Percentiles rank a stretch among this genome's conserved stretches.
phyloP scores from a whole-genome alignment of 2,797 vertebrate species.

The Enteromius paludinosus region DNA sequence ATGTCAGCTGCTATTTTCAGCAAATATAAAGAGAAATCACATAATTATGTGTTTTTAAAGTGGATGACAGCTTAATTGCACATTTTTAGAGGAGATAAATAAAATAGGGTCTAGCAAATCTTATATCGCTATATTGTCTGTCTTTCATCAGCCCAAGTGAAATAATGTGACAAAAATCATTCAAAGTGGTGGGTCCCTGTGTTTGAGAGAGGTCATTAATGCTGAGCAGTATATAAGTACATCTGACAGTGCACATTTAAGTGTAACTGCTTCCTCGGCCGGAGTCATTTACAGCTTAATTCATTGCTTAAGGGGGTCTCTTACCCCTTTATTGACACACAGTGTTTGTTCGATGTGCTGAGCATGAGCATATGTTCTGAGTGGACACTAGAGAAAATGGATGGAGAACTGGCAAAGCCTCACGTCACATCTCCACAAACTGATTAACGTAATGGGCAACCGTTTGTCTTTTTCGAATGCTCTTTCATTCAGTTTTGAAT shows the following conservation, averaged over 20 bases:
- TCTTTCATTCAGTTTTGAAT: slow-evolving; percentile 35
- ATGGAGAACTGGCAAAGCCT: slow-evolving; percentile 44
- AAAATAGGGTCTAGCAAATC: neutral
- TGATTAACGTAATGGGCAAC: slow-evolving; percentile 50
- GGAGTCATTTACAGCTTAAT: slow-evolving; percentile 56
- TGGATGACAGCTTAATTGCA: neutral
- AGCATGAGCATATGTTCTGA: slow-evolving; percentile 54
- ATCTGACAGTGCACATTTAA: slow-evolving; percentile 53
- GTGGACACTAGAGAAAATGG: slow-evolving; percentile 53
- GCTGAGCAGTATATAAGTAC: slow-evolving; percentile 45
- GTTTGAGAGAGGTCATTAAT: slow-evolving; percentile 33
- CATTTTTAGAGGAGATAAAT: slow-evolving; percentile 1
- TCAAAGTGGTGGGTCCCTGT: slow-evolving; percentile 10
- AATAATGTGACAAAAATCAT: slow-evolving; percentile 2
- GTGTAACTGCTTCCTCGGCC: slow-evolving; percentile 31
- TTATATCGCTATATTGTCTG: neutral
- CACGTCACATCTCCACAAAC: slow-evolving; percentile 37
- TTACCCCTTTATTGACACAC: slow-evolving; percentile 52
- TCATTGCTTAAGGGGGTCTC: slow-evolving; percentile 48
- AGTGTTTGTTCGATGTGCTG: slow-evolving; percentile 51
- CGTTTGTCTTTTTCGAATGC: slow-evolving; percentile 28
- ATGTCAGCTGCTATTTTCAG: neutral
- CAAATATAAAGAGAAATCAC: neutral
- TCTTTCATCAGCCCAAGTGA: neutral
- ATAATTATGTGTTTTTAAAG: neutral